Base-by-base conservation (phyloP, 2,113 vertebrate genomes). In the Coreoperca whiteheadi region DNA sequence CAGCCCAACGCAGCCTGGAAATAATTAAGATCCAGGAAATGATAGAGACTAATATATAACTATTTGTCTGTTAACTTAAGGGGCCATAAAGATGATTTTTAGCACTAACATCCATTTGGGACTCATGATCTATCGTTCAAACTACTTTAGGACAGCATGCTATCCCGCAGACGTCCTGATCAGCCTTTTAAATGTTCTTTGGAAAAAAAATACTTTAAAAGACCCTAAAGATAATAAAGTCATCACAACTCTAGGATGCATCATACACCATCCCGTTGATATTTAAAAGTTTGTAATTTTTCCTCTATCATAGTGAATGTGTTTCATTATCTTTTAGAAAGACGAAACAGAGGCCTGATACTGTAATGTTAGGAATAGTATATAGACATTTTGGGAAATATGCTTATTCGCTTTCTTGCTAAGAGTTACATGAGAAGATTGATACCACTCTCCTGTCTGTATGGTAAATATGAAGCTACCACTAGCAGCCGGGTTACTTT, bases 111-210 rank as follows among this genome's bases (percentile, higher is more conserved):
- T 69, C 56, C 28, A 70, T 87, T 74, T 77, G 68, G 43, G 56
- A 84, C 43, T 80, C 34, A 48, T 83, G 34, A 72, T 81, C 84
- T 84, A 84, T 60, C 75, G 82, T 86, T 83, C 50, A 79, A 75
- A 83, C 80, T 77, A 83, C 70, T 79, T 79, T 53, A 72, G 68
- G 72, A 89, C 86, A 81, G 81, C 83, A 85, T 87, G 85, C 89
- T 89, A 77, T 77, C 79, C 46, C 37, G 48, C 74, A 81, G 81
- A 85, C 57, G 63, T 72, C 75, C 61, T 77, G 23, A 50, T 77
- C 63, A 54, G 28, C 39, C 57, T 65, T 34, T 74, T 18, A 57
- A 28, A 51, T 66, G 32, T 54, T 18, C 50, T 75, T 61, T 50
- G 65, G 16, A 46, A 74, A 70, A 16, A 56, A 53, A 65, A n/a